Percentiles rank a stretch among this genome's conserved stretches.
phyloP scores from a whole-genome alignment of 2,888 invertebrate species.

The Lasioglossum calceatum region DNA sequence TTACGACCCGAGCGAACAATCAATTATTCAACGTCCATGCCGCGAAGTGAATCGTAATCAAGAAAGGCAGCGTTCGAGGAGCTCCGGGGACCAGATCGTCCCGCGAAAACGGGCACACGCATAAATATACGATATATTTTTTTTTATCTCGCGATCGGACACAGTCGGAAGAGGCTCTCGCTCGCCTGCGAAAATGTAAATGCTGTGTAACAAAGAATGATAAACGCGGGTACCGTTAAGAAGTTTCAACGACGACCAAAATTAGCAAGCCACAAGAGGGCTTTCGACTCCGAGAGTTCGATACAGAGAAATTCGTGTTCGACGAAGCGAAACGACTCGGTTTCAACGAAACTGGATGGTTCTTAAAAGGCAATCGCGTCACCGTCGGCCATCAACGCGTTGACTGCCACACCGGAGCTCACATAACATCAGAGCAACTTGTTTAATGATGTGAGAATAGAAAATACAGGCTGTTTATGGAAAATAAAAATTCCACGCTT shows the following conservation, averaged over 20 bases:
- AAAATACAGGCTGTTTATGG: background rate
- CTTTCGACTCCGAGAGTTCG: background rate
- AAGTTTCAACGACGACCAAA: background rate
- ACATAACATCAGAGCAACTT: background rate
- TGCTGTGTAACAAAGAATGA: background rate
- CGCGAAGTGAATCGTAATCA: background rate
- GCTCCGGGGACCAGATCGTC: background rate
- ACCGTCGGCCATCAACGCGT: conserved; percentile 14
- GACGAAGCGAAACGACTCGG: background rate
- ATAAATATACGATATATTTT: background rate
- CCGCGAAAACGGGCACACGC: background rate
- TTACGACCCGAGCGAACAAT: background rate
- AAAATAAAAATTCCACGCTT: background rate
- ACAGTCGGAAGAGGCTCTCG: background rate
- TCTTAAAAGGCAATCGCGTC: background rate
- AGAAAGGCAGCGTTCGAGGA: background rate
- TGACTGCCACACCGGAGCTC: background rate
- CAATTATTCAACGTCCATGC: conserved; percentile 11
- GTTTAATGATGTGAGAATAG: background rate
- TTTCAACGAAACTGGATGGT: background rate
- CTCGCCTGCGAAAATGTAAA: background rate
- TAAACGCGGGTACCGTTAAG: background rate
- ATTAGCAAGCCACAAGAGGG: background rate
- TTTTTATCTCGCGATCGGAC: conserved; percentile 3
- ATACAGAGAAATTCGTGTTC: background rate